phyloP scores from a whole-genome alignment of 2,797 vertebrate genomes.

The Bovichtus variegatus region DNA sequence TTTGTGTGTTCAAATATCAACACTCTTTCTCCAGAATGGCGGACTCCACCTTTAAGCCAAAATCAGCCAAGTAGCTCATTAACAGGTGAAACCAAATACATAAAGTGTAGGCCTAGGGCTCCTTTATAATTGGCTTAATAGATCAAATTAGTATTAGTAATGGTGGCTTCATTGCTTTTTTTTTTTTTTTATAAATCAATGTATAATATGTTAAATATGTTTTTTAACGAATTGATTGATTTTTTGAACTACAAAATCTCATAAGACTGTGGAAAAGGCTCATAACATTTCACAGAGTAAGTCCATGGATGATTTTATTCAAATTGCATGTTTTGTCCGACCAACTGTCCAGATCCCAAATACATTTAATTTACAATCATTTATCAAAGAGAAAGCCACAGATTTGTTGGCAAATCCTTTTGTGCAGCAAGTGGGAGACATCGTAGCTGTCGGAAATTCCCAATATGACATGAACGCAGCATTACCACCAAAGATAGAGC shows the following conservation, averaged over 20 bases:
- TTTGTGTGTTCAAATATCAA: too few species aligned
- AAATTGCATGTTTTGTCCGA: too few species aligned
- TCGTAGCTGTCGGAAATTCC: not conserved
- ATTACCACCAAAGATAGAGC: not conserved
- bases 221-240: not conserved
- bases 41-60: too few species aligned
- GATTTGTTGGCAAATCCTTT: not conserved
- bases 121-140: not conserved
- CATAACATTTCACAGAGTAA: not conserved
- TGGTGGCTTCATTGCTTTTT: not conserved
- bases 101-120: not conserved
- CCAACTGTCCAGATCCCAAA: not conserved
- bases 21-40: too few species aligned
- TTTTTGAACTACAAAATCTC: constrained; percentile 3
- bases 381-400: not conserved
- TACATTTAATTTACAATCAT: not conserved
- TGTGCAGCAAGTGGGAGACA: too few species aligned
- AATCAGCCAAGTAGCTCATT: not conserved
- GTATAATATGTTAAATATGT: not conserved
- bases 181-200: too few species aligned
- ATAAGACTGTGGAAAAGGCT: not conserved
- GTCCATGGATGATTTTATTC: not conserved
- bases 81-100: constrained; percentile 2
- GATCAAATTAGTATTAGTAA: not conserved
- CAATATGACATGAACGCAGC: not conserved